Percentiles rank a stretch among this genome's conserved stretches.
These are phyloP conservation scores for Dryoscopus gambensis DNA, from an alignment of 2,113 vertebrate species.

Conservation along the genomic window DNA sequence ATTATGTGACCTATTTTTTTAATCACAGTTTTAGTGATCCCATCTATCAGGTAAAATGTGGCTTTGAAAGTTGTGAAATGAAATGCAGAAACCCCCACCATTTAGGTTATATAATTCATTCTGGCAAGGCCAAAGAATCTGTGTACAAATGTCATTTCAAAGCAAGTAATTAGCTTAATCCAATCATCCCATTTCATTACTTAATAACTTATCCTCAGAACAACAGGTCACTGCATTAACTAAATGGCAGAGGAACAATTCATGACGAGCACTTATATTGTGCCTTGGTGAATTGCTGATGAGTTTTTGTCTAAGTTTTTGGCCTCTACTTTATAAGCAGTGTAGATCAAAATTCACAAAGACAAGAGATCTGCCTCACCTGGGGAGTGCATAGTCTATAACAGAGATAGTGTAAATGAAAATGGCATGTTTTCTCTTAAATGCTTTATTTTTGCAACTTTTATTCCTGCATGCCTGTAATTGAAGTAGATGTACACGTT, in stretches of 20 bases:
- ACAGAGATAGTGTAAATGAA: background rate
- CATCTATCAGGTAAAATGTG: background rate
- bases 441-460: background rate
- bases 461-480: background rate
- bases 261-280: background rate
- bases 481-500: background rate
- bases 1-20: background rate
- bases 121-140: background rate
- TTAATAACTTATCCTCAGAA: conserved; percentile 32
- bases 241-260: background rate
- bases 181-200: conserved; percentile 14
- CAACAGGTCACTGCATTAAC: conserved; percentile 21
- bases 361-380: background rate
- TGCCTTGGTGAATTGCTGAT: background rate
- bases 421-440: background rate
- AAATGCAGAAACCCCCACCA: background rate
- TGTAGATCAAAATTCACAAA: background rate
- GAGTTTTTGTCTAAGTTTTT: background rate
- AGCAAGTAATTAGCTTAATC: conserved; percentile 46
- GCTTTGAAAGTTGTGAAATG: background rate
- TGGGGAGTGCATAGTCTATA: accelerated
- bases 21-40: background rate
- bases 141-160: conserved; percentile 12
- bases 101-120: background rate
- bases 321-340: background rate